phyloP scores from a whole-genome alignment of 2,797 vertebrate species.

The Buceros bicornis region DNA sequence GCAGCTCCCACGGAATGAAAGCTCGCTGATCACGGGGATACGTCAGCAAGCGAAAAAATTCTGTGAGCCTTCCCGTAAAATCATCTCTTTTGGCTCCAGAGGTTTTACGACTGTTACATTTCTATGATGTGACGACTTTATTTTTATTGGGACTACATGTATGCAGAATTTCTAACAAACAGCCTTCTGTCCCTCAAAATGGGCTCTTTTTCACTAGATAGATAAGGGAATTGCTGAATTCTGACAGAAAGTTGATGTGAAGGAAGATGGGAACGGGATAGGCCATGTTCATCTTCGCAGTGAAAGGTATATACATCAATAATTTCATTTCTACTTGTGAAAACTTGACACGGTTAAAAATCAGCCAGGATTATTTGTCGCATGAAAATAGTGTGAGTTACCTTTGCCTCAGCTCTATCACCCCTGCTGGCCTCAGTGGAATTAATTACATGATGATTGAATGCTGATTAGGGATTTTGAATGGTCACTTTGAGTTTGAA shows the following conservation, averaged over 20 bases:
- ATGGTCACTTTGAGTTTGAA: constrained; percentile 32
- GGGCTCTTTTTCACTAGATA: background rate
- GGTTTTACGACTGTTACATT: background rate
- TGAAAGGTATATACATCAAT: background rate
- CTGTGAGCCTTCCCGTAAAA: background rate
- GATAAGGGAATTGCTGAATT: background rate
- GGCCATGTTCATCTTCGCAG: background rate
- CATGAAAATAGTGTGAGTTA: background rate
- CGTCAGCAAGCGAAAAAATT: background rate
- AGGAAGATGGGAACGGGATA: background rate
- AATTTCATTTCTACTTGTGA: background rate
- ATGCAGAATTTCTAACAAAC: background rate
- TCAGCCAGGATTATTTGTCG: background rate
- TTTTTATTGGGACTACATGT: background rate
- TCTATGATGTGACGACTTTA: background rate
- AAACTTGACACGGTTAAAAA: background rate
- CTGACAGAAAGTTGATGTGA: background rate
- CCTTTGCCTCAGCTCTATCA: background rate
- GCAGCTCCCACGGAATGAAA: background rate
- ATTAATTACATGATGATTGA: background rate
- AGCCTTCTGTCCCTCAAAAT: background rate
- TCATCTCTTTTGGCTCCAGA: background rate
- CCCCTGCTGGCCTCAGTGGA: background rate
- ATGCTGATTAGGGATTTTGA: background rate
- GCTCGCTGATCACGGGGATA: background rate